Evolutionary conservation across 2,888 invertebrate genomes (phyloP), one percentile per base, ranked within the genome.

Genomic region (Cataglyphis altisquamis): DNA sequence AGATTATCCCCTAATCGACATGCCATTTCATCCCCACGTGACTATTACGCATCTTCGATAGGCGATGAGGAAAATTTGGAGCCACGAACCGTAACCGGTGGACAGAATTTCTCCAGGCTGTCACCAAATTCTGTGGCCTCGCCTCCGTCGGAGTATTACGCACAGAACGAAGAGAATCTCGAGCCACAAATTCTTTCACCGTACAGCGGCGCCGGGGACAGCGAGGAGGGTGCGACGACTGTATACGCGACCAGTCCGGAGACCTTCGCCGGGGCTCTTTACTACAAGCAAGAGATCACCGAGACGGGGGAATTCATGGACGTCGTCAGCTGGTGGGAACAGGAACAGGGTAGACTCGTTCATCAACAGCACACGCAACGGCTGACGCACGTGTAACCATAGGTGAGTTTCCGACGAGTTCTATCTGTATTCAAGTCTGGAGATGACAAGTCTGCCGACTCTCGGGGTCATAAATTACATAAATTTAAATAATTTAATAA

Each of bases 261-360:
- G 80, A 90, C 92, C 52, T 94, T 94, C 83, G 90, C 94, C 78
- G 93, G 94, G 2, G 93, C 94, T 36, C 89, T 94, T 36, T 94
- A 94, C 88, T 94, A 93, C 89, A 94, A 93, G 84, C 94, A 94
- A 88, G 94, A 94, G 90, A 91, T 93, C 77, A 90, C 91, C 62
- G 94, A 93, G 67, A 86, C 91, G 57, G 91, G 93, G 25, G 94
- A 95, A 91, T 94, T 94, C 91, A 94, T 94, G 93, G 94, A 94
- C 89, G 94, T 94, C 62, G 94, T 94, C 88, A 94, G 93, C 91
- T 95, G 94, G 94, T 95, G 94, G 94, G 94, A 95, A 90, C 94
- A 94, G 88, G 95, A 95, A 89, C 94, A 94, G 90, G 93, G 93
- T 75, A 91, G 94, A 83, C 88, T 94, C 67, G 92, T 91, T 73